Conservation (phyloP, 2,888 invertebrate genomes). For the Trissoscelio sp. region DNA sequence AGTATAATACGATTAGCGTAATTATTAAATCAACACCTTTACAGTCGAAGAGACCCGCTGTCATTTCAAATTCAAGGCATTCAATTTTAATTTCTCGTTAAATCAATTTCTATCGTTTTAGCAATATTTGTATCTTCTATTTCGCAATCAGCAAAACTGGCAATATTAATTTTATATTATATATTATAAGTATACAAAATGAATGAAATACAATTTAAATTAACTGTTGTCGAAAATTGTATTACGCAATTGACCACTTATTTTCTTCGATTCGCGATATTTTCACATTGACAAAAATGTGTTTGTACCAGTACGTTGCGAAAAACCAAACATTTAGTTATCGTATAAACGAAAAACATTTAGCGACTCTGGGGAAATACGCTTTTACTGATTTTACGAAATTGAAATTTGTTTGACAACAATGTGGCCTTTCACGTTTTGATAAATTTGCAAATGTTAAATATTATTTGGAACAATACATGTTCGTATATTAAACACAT, state of each 20-base stretch:
- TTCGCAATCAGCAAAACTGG: too few relatives aligned
- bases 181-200: too few relatives aligned
- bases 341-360: slow-evolving; percentile 1
- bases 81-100: neutral
- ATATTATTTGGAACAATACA: slow-evolving; percentile 16
- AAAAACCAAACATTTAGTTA: slow-evolving; percentile 14
- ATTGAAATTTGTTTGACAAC: slow-evolving; percentile 26
- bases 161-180: neutral
- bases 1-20: slow-evolving; percentile 25
- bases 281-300: too few relatives aligned
- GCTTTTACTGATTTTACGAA: slow-evolving; percentile 13
- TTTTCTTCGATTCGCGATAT: too few relatives aligned
- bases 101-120: neutral
- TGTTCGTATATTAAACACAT: too few relatives aligned
- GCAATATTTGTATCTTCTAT: too few relatives aligned
- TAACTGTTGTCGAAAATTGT: too few relatives aligned
- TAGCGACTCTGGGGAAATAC: neutral
- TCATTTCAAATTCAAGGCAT: slow-evolving; percentile 9
- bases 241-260: too few relatives aligned
- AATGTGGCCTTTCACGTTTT: slow-evolving; percentile 3
- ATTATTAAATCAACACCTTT: slow-evolving; percentile 20
- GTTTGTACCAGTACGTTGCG: neutral
- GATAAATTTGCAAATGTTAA: slow-evolving; percentile 20
- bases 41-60: neutral
- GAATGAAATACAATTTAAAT: too few relatives aligned